Evolutionary conservation across 2,888 invertebrate species (phyloP).

Genomic region (Himalopsyche tibetana): DNA sequence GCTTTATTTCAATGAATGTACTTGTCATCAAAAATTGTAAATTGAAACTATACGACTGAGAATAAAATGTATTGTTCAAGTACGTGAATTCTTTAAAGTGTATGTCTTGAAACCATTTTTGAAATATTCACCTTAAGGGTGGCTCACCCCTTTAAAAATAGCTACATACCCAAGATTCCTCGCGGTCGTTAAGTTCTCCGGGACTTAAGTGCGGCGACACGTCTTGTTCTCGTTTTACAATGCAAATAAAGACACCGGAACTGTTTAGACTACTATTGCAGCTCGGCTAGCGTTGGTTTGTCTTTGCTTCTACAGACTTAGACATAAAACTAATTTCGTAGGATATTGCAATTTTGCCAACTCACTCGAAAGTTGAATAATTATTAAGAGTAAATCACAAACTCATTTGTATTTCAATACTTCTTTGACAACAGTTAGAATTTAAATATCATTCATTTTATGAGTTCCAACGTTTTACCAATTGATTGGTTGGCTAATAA

Average conservation of each 20-base stretch:
- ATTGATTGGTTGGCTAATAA: too few species aligned
- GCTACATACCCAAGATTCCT: neutral
- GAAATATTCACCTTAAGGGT: neutral
- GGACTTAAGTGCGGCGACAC: constrained; percentile 22
- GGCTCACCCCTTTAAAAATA: neutral
- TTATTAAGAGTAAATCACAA: too few species aligned
- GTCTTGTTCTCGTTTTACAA: constrained; percentile 17
- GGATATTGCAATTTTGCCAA: neutral
- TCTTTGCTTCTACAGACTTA: neutral
- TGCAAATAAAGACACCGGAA: constrained; percentile 31
- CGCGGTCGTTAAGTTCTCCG: constrained; percentile 24
- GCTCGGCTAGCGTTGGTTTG: neutral
- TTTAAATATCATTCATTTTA: too few species aligned
- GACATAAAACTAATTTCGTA: neutral
- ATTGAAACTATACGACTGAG: too few species aligned
- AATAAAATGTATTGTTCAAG: too few species aligned
- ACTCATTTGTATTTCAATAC: too few species aligned
- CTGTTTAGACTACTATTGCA: constrained; percentile 2
- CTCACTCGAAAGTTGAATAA: too few species aligned
- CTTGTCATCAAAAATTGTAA: too few species aligned
- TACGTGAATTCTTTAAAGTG: too few species aligned
- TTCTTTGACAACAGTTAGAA: too few species aligned
- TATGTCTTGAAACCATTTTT: neutral
- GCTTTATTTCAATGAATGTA: too few species aligned
- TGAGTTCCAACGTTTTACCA: too few species aligned